These are phyloP conservation scores for Margarornis squamiger DNA, from an alignment of 2,797 vertebrate genomes.

Conservation along the genomic window DNA sequence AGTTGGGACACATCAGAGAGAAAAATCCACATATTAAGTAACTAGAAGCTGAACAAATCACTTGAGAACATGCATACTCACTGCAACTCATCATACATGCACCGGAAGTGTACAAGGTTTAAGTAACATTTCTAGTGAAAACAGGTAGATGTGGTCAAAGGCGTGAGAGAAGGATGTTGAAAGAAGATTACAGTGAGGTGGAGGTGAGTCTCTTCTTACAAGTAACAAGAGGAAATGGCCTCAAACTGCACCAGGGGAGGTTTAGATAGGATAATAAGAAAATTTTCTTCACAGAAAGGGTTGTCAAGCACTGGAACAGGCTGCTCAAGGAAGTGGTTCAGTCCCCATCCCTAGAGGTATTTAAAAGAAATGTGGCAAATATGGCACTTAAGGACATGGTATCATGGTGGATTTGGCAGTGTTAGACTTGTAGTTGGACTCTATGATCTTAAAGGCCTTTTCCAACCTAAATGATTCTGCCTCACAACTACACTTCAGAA, in stretches of 20 bases:
- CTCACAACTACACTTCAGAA: not conserved
- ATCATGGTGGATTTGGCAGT: not conserved
- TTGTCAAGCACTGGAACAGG: not conserved
- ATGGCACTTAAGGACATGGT: accelerated
- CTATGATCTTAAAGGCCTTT: not conserved
- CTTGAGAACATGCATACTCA: not conserved
- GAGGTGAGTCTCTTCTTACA: not conserved
- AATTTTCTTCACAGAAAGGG: not conserved
- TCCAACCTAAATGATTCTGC: not conserved
- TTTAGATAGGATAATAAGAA: not conserved
- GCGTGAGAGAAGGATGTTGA: not conserved
- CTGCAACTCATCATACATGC: not conserved
- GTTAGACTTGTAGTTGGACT: accelerated
- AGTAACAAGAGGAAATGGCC: not conserved
- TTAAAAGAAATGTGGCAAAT: not conserved
- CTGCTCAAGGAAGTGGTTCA: not conserved
- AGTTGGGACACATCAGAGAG: not conserved
- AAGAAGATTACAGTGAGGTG: not conserved
- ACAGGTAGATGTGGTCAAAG: not conserved
- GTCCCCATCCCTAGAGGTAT: not conserved
- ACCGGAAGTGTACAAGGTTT: not conserved
- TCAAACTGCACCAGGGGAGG: not conserved
- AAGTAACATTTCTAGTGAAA: not conserved
- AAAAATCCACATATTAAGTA: not conserved
- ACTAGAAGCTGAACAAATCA: not conserved